These are phyloP conservation scores for Astyanax mexicanus DNA, from an alignment of 2,797 vertebrate genomes.

Conservation along the genomic window DNA sequence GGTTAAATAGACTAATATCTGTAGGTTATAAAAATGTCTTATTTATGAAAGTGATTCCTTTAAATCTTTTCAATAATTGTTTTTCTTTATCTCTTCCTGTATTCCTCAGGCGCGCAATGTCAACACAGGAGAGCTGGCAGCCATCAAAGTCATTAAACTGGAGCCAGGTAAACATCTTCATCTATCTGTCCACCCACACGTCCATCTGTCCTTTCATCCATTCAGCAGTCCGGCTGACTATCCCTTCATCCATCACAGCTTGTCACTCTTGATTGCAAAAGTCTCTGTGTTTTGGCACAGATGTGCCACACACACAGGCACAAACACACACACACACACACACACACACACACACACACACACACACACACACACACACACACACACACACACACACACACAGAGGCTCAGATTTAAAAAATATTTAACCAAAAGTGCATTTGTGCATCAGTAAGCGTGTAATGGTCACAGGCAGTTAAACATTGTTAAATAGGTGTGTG, in stretches of 20 bases:
- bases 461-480: slow-evolving; percentile 28
- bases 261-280: not conserved
- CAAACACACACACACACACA: slow-evolving; percentile 17
- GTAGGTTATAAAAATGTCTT: no score
- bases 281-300: not conserved
- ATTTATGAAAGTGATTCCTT: no score
- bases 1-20: no score
- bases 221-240: not conserved
- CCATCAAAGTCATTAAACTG: slow-evolving; percentile 90
- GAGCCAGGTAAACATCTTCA: slow-evolving; percentile 82
- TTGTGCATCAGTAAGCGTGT: slow-evolving; percentile 27
- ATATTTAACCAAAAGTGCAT: slow-evolving; percentile 39
- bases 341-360: not conserved
- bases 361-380: not conserved
- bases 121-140: slow-evolving; percentile 86
- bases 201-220: slow-evolving; percentile 41
- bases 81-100: slow-evolving; percentile 47
- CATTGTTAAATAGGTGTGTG: not conserved
- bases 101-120: slow-evolving; percentile 85
- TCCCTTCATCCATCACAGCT: not conserved
- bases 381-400: slow-evolving; percentile 19
- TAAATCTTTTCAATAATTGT: not conserved
- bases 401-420: slow-evolving; percentile 2
- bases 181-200: not conserved
- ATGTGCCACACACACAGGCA: not conserved